Conservation (phyloP, 2,113 vertebrate genomes). For the Eira barbara region DNA sequence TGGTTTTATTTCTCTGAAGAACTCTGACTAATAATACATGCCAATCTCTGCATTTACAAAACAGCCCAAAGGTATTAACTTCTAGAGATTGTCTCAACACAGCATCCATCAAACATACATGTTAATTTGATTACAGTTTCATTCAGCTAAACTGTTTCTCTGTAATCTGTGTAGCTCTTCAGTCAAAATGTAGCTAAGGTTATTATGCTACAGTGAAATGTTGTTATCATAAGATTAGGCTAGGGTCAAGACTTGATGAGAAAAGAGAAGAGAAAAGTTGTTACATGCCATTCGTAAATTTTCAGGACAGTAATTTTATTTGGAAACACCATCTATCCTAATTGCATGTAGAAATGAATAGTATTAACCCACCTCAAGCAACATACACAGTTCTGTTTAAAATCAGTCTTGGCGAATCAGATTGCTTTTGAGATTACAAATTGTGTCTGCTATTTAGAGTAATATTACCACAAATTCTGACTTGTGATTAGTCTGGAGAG, state of each 20-base stretch:
- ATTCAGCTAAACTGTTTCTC: neutral
- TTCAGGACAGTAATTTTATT: neutral
- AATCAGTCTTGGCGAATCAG: neutral
- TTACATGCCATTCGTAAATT: neutral
- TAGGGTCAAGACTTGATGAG: neutral
- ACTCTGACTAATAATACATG: neutral
- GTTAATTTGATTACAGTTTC: neutral
- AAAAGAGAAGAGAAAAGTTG: neutral
- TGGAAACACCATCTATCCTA: neutral
- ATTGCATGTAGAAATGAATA: neutral
- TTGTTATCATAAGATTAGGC: neutral
- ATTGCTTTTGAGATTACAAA: constrained; percentile 4
- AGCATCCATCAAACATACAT: neutral
- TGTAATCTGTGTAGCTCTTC: neutral
- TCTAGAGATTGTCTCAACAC: neutral
- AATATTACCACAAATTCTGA: neutral
- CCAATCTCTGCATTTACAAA: neutral
- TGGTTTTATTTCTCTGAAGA: neutral
- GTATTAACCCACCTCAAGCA: neutral
- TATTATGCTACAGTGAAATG: neutral
- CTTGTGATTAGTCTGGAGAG: neutral
- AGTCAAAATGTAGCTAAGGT: neutral
- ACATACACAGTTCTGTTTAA: neutral
- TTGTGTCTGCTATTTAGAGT: neutral
- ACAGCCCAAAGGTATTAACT: neutral